phyloP scores from a whole-genome alignment of 1,140 invertebrate genomes.

The Sesamia nonagrioides region DNA sequence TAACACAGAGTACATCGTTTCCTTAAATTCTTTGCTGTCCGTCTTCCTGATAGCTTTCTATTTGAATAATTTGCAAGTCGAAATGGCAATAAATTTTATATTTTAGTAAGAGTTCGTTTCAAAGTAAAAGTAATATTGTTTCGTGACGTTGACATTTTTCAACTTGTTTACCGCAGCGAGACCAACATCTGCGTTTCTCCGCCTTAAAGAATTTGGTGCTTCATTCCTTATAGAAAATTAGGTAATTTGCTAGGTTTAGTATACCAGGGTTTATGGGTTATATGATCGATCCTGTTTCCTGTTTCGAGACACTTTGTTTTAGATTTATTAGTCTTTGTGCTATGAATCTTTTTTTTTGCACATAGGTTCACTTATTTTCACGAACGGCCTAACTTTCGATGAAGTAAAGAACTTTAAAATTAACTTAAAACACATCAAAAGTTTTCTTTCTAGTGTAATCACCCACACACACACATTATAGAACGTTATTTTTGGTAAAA shows the following conservation, averaged over 20 bases:
- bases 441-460: too few relatives aligned
- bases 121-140: slow-evolving; percentile 51
- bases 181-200: slow-evolving; percentile 31
- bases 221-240: slow-evolving; percentile 26
- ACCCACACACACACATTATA: not conserved
- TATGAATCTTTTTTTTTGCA: not conserved
- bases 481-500: too few relatives aligned
- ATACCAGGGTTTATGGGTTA: not conserved
- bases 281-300: slow-evolving; percentile 4
- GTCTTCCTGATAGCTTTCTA: slow-evolving; percentile 31
- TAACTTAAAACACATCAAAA: too few relatives aligned
- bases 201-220: slow-evolving; percentile 9
- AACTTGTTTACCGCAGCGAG: slow-evolving; percentile 40
- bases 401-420: too few relatives aligned
- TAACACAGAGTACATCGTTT: slow-evolving; percentile 15
- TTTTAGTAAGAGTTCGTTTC: slow-evolving; percentile 43
- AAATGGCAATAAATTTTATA: slow-evolving; percentile 48
- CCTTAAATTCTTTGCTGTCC: not conserved
- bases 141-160: slow-evolving; percentile 45
- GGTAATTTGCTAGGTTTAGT: not conserved
- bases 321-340: not conserved
- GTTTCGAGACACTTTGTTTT: slow-evolving; percentile 4
- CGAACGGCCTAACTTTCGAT: not conserved
- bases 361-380: not conserved
- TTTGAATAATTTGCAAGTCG: slow-evolving; percentile 43